Evolutionary conservation across 2,113 vertebrate genomes (phyloP).

Genomic region (Arizona elegans): DNA sequence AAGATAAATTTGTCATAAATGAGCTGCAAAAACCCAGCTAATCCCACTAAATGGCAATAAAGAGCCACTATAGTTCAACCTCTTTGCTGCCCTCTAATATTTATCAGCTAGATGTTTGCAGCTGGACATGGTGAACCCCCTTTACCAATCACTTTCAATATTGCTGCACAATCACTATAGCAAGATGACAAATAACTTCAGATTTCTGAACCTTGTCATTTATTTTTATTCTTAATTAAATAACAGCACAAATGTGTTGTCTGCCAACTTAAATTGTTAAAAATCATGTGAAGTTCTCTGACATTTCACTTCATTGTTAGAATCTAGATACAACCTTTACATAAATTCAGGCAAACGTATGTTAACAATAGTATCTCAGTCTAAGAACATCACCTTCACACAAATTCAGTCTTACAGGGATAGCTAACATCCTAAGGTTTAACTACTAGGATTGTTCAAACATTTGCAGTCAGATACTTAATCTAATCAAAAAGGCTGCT

Average conservation of each 20-base stretch:
- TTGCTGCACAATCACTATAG: not conserved
- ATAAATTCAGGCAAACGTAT: not conserved
- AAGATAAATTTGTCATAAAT: not conserved
- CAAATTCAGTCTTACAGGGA: not conserved
- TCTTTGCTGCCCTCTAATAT: not conserved
- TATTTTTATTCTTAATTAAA: not conserved
- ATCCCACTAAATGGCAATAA: not conserved
- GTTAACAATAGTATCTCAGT: not conserved
- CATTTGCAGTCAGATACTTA: not conserved
- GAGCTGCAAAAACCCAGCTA: not conserved
- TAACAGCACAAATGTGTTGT: not conserved
- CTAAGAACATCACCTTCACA: not conserved
- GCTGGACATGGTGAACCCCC: not conserved
- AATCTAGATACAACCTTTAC: not conserved
- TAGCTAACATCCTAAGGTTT: not conserved
- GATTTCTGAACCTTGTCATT: not conserved
- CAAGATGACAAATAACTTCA: not conserved
- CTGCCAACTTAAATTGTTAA: not conserved
- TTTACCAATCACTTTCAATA: not conserved
- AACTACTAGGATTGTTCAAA: not conserved
- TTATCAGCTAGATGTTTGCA: not conserved
- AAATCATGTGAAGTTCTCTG: not conserved
- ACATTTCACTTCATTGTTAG: not conserved
- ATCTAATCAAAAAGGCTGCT: not conserved
- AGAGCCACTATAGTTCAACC: not conserved